Evolutionary conservation across 92 coral and sea anemone genomes (phyloP).

Genomic region (Chrysogorgia sp.): DNA sequence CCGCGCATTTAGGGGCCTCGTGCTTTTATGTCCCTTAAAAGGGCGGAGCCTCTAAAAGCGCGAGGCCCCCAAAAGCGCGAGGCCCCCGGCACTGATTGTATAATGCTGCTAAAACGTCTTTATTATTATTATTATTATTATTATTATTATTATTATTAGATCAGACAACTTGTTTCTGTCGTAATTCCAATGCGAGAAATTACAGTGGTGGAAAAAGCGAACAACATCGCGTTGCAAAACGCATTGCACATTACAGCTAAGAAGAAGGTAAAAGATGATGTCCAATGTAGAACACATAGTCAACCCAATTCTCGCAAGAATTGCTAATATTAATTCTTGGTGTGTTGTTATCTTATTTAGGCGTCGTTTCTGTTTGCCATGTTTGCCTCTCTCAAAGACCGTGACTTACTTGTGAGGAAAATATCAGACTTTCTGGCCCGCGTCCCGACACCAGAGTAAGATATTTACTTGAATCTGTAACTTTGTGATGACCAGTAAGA

Average conservation of each 20-base stretch:
- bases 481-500: no score
- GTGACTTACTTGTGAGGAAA: conserved; percentile 79
- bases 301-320: neutral
- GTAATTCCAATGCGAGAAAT: conserved; percentile 98
- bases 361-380: conserved; percentile 82
- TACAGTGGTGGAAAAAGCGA: conserved; percentile 90
- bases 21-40: neutral
- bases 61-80: no score
- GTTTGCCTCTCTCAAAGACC: conserved; percentile 89
- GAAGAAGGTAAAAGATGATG: conserved; percentile 86
- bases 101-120: no score
- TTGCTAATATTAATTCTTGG: neutral
- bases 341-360: conserved; percentile 44
- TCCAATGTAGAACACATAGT: no score
- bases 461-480: no score
- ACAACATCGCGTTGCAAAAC: conserved; percentile 82
- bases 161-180: conserved; percentile 83
- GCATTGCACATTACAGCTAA: conserved; percentile 93
- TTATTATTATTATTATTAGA: conserved; percentile 48
- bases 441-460: conserved; percentile 91
- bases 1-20: no score
- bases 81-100: neutral
- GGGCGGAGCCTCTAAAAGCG: no score
- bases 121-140: no score
- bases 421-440: conserved; percentile 96